Evolutionary conservation across 1,140 invertebrate genomes (phyloP), one percentile per base, ranked within the genome.

Genomic region (Drosophila ambigua): DNA sequence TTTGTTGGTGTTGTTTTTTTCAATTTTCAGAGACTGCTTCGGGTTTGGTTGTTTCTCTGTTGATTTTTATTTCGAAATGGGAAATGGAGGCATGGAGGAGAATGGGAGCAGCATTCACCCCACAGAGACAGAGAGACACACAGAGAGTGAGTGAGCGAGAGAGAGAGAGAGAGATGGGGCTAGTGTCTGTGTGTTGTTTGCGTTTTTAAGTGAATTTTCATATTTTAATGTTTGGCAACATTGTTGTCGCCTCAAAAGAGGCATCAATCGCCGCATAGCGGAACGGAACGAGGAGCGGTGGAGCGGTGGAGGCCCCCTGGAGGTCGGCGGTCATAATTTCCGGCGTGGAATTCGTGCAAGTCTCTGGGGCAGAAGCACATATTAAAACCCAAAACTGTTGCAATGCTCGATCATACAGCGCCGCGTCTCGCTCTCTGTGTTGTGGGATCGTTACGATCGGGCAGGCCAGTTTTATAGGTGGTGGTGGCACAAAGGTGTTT

Each of bases 161-260:
- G 23, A 24, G 23, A 0, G 23, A 4, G 23, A 24, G 4, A 50
- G 24, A 20, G 50, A 71, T 20, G 26, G 11, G 48, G 48, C 45
- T 26, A 57, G 31, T 50, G 64, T 20, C 28, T 20, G 52, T 26
- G 52, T 35, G 71, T 79, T 88, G 83, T 87, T 88, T 88, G 88
- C 83, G 68, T 88, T 87, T 79, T 79, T 88, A 82, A 88, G 83
- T 87, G 83, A 87, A 88, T 88, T 88, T 87, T 77, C 83, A 87
- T 87, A 87, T 87, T 87, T 87, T 87, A 72, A 88, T 88, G 83
- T 87, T 75, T 88, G 71, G 79, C 83, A 88, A 87, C 83, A 87
- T 87, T 87, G 83, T 87, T 82, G 83, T 88, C 75, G 72, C 83
- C 69, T 77, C 64, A 76, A 76, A 76, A 76, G 73, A 39, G 35